These are phyloP conservation scores for Spea multiplicata DNA, from an alignment of 2,113 vertebrate genomes.

Conservation along the genomic window DNA sequence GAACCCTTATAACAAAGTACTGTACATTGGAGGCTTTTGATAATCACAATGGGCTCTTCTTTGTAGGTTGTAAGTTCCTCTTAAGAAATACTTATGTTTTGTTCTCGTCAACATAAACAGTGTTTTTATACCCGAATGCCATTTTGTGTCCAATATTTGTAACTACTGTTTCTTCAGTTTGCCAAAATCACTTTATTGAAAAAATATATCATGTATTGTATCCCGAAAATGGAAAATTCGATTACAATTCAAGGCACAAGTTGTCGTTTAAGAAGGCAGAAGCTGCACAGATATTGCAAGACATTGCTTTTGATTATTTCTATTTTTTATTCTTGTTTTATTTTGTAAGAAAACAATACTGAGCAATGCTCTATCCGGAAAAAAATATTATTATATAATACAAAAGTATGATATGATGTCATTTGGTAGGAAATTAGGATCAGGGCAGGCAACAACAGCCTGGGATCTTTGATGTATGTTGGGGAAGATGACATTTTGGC, in stretches of 20 bases:
- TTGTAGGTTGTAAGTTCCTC: not conserved
- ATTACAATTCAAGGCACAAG: not conserved
- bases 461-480: too few species aligned
- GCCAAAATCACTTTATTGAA: not conserved
- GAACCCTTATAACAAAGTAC: not conserved
- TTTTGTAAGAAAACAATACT: too few species aligned
- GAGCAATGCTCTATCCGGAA: too few species aligned
- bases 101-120: not conserved
- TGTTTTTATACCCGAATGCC: not conserved
- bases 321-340: too few species aligned
- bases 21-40: not conserved
- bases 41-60: not conserved
- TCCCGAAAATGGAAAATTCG: not conserved
- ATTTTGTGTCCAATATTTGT: not conserved
- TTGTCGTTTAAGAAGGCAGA: not conserved
- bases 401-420: too few species aligned
- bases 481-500: too few species aligned
- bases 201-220: not conserved
- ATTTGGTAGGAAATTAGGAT: too few species aligned
- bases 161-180: not conserved
- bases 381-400: too few species aligned
- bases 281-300: too few species aligned
- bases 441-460: too few species aligned
- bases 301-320: too few species aligned
- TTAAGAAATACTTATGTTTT: not conserved